A percentile compares a stretch with the other conserved stretches of the same genome.
Evolutionary conservation across 2,797 vertebrate species (phyloP).

Genomic region (Alosa sapidissima): DNA sequence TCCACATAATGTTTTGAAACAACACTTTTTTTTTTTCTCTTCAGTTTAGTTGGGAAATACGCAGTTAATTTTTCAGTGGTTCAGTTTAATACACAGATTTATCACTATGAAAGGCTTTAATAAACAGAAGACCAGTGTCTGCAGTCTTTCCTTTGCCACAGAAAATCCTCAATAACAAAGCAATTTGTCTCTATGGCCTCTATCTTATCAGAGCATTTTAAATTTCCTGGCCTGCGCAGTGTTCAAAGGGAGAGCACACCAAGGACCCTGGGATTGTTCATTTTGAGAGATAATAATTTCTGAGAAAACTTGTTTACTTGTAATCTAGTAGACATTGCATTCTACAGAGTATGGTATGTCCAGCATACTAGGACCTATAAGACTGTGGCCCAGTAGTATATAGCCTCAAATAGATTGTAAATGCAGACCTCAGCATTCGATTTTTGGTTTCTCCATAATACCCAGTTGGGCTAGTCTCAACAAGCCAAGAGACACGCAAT

Average conservation of each 20-base stretch:
- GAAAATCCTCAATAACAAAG: background rate
- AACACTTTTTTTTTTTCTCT: background rate
- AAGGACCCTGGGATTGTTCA: background rate
- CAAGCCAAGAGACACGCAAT: no score
- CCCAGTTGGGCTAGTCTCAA: background rate
- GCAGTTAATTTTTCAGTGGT: background rate
- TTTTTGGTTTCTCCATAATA: background rate
- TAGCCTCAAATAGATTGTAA: background rate
- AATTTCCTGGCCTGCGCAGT: conserved; percentile 13
- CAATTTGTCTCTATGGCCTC: conserved; percentile 2
- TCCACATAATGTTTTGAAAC: background rate
- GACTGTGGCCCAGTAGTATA: background rate
- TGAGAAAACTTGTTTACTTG: background rate
- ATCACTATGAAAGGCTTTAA: background rate
- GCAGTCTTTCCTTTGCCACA: background rate
- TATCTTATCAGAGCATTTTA: conserved; percentile 13
- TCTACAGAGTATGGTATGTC: background rate
- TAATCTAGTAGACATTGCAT: background rate
- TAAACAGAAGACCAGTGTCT: background rate
- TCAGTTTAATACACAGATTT: background rate
- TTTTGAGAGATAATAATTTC: background rate
- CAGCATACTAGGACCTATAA: background rate
- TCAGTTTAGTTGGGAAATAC: background rate
- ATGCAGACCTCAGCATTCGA: background rate
- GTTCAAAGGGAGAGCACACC: background rate